Evolutionary conservation across 2,797 vertebrate species (phyloP), one percentile per base, ranked within the genome.

Genomic region (Acanthurus tractus): DNA sequence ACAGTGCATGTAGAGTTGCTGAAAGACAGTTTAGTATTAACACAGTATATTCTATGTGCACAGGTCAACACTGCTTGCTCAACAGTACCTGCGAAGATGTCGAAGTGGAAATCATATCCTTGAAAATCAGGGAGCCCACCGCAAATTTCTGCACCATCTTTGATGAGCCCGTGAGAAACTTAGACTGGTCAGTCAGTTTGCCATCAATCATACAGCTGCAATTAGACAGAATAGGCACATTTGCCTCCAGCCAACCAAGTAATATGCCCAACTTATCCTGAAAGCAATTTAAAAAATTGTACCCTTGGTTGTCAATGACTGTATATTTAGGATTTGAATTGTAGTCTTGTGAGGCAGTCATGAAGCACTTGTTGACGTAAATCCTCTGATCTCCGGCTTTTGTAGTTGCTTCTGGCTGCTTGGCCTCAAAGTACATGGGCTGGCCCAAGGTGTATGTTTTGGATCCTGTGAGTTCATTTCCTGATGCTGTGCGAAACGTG

Each of bases 121-220:
- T 83, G 54, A 95, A 94, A 12, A 94, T 6, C 18, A 94, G 70
- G 5, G 92, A 62, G 0, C 40, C 79, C 29, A 95, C 40, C 1
- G 66, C 79, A 71, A 96, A 92, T 74, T 64, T 92, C 57, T 88
- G 74, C 0, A 17, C 48, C 3, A 12, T 68, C 42, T 63, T 84
- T 6, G 88, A 86, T 2, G 20, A 0, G 11, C 40, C 29, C 5
- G 2, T 0, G 61, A 93, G 42, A 79, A 94, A 95, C 66, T 59
- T 86, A 0, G 93, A 92, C 22, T 78, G 36, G 0, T 4, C 0
- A 0, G 50, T 85, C 14, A 56, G 12, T 52, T 78, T 90, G n/a
- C 90, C 29, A 18, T 95, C 94, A 68, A 90, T 44, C 92, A 96
- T 91, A 61, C 95, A 96, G 23, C 95, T 96, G 75, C 29, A 84